phyloP scores from a whole-genome alignment of 2,888 invertebrate species.

The Deladenus siricidicola region DNA sequence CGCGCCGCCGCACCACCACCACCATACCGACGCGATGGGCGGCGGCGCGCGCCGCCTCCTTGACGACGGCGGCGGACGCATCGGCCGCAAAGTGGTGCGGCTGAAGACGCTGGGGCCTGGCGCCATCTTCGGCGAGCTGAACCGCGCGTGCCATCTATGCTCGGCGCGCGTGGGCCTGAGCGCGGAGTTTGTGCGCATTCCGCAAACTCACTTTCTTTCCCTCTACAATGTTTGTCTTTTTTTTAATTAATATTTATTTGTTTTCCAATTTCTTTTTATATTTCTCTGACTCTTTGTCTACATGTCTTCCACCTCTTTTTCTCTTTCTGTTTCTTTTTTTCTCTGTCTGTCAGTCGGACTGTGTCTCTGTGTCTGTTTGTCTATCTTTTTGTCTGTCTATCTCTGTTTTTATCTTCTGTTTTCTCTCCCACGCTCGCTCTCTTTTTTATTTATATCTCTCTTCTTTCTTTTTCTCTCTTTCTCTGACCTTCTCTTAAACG shows the following conservation, averaged over 20 bases:
- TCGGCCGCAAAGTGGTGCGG: neutral
- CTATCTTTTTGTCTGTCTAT: too few relatives aligned
- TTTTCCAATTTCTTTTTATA: neutral
- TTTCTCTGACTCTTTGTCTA: too few relatives aligned
- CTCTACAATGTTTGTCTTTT: slow-evolving; percentile 43
- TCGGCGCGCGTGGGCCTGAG: slow-evolving; percentile 40
- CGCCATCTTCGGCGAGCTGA: slow-evolving; percentile 46
- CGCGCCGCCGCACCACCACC: neutral
- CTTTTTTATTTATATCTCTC: too few relatives aligned
- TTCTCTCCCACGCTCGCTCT: too few relatives aligned
- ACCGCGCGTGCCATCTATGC: slow-evolving; percentile 37
- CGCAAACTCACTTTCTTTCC: slow-evolving; percentile 43
- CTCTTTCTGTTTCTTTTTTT: too few relatives aligned
- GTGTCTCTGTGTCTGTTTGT: too few relatives aligned
- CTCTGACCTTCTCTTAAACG: too few relatives aligned
- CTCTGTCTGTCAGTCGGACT: too few relatives aligned
- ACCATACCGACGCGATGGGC: neutral
- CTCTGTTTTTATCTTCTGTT: too few relatives aligned
- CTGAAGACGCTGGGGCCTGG: slow-evolving; percentile 23
- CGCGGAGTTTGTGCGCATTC: slow-evolving; percentile 43
- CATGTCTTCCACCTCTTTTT: too few relatives aligned
- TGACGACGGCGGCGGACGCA: neutral
- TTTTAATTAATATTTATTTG: too few relatives aligned
- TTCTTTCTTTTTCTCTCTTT: too few relatives aligned
- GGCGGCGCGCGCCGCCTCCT: neutral